Base-by-base conservation (phyloP, 2,797 vertebrate genomes). In the Peromyscus eremicus region DNA sequence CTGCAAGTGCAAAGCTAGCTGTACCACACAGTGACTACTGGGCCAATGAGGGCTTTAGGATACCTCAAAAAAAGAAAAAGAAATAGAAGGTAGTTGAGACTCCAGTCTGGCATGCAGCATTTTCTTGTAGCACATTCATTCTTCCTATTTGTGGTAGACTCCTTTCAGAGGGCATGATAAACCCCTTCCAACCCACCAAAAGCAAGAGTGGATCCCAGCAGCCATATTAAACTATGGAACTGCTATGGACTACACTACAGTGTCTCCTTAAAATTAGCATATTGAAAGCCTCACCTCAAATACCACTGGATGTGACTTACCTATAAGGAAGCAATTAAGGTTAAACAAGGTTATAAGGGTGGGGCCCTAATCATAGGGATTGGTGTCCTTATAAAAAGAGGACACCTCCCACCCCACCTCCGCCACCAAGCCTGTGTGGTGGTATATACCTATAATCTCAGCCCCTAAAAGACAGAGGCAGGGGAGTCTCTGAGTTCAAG, bases 311-410 rank as follows among this genome's bases (percentile, higher is more conserved):
- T 84, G 57, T 32, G 57, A 81, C 2, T 83, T 49, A 62, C 23
- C 82, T 62, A 64, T 32, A 75, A 82, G 37, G 34, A 95, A 32
- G 57, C 73, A 82, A 91, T 52, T 43, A 40, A 82, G 17, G 57
- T 96, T 85, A 96, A 93, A 83, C 66, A 52, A 87, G 19, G 25
- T 92, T 46, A 43, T 16, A 14, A 32, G 19, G 55, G 19, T 89
- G 55, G 19, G 57, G 16, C 52, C 40, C 55, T 91, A 68, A 87
- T 55, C 62, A 37, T 4, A 95, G 71, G 66, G 66, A 62, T 91
- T 49, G 75, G 40, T 9, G 73, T 84, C 85, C 62, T 95, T 62
- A 6, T 16, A 73, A 84, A n/a, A 94, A 66, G 49, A 80, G 25
- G 83, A 1, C 34, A 17, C 5, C 25, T 25, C 19, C 11, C 52